Evolutionary conservation across 2,888 invertebrate genomes (phyloP), one percentile per base, ranked within the genome.

Genomic region (Euclidia mi): DNA sequence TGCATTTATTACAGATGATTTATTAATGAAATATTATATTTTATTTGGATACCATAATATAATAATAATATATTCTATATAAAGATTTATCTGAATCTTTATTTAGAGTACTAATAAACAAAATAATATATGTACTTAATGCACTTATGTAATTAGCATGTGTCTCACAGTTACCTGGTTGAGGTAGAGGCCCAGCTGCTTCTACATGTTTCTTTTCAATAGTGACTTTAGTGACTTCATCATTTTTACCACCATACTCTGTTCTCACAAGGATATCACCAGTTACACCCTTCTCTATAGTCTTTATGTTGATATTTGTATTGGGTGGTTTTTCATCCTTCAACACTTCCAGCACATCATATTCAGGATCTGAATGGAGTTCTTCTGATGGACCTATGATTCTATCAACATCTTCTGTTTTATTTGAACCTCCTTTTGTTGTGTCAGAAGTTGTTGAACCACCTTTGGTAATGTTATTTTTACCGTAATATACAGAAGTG

Each of bases 171-270:
- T 20, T 82, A 92, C 92, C 90, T 81, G 88, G 87, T 32, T 78
- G 34, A 12, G 49, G 12, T 15, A 20, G 66, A 34, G 82, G 58
- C 53, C 71, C 59, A 12, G 63, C 55, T 59, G 71, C 58, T 60
- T 83, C 81, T 17, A 35, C 4, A 12, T 44, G 34, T 34, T 67
- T 79, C 67, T 90, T 94, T 71, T 92, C 93, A 64, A 94, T 92
- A 10, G 89, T 93, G 32, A 94, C 90, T 82, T 92, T 94, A 32
- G 94, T 94, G n/a, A 94, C 91, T 55, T 84, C 65, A 65, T 92
- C 83, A 45, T 87, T 74, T 11, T 25, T 25, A 1, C 65, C 75
- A 79, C 91, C 86, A 38, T 87, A 88, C 75, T 94, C 92, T 43
- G 94, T 90, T 79, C 92, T 93, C 3, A 94, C 92, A 63, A 89